Base-by-base conservation (phyloP, 2,888 invertebrate genomes). In the Rhorus exstirpatorius region DNA sequence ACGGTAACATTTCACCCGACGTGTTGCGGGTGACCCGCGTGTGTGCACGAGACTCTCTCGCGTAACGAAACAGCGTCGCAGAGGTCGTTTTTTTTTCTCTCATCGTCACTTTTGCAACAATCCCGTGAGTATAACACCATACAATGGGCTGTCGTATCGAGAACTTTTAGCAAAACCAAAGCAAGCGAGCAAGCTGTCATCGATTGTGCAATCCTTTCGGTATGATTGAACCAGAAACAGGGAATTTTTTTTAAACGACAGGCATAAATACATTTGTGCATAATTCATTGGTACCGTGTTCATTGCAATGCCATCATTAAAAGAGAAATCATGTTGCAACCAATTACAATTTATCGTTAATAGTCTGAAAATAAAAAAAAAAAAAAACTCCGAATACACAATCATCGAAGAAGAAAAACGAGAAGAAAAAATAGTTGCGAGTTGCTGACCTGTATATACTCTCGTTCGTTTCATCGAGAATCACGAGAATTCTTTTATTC, bases 1-100 rank as follows among this genome's bases (percentile, higher is more conserved):
- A 21, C 74, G 58, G 79, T 78, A 68, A 79, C 81, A 84, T 84
- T 85, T 26, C 67, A 53, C 19, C 24, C 44, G 83, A 83, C 79
- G 76, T 67, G n/a, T 75, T 81, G 75, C 65, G 65, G 63, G 63
- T 44, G 46, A 78, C 35, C 55, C 12, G 24, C 63, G 51, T 35
- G 51, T 35, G 51, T 38, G 76, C 14, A 38, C 3, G 53, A 49
- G 44, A 44, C 53, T 17, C 31, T 24, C 35, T 31, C 61, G 53
- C 31, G 31, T 31, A 44, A 61, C 51, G n/a, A 51, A 35, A n/a
- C 61, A n/a, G 55, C 44, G 60, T 65, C 41, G 41, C n/a, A 44
- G 46, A 26, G 46, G 19, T 53, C 58, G 24, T 76, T 19, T 4
- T 8, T 1, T 31, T 68, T 63, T 61, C 21, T 70, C 68, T 61